Percentiles rank a stretch among this genome's conserved stretches.
phyloP scores from a whole-genome alignment of 1,140 invertebrate species.

The Chrysomallon squamiferum region DNA sequence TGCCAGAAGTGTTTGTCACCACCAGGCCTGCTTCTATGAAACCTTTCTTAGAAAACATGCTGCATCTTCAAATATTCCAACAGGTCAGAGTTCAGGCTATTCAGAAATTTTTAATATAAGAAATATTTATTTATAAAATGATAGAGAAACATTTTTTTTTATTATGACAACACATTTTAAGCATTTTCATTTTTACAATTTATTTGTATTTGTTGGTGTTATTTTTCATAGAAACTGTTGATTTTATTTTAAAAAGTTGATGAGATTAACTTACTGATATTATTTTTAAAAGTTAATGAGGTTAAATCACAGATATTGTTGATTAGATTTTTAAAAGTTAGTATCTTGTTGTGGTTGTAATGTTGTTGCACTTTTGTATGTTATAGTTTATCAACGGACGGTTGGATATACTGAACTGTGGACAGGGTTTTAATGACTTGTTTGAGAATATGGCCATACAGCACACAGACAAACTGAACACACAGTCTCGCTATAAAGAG shows the following conservation, averaged over 20 bases:
- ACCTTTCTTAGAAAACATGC: constrained; percentile 87
- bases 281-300: too few species aligned
- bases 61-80: constrained; percentile 93
- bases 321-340: too few species aligned
- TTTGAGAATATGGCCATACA: constrained; percentile 90
- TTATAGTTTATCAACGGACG: constrained; percentile 90
- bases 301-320: too few species aligned
- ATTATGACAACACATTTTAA: too few species aligned
- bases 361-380: too few species aligned
- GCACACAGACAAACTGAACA: constrained; percentile 82
- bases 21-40: constrained; percentile 80
- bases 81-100: constrained; percentile 70
- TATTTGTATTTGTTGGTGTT: too few species aligned
- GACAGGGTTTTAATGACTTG: constrained; percentile 88
- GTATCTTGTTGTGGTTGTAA: too few species aligned
- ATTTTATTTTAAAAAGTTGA: too few species aligned
- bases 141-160: too few species aligned
- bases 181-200: too few species aligned
- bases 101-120: neutral
- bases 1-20: constrained; percentile 83
- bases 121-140: neutral
- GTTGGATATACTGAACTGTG: constrained; percentile 86
- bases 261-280: too few species aligned
- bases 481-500: constrained; percentile 81
- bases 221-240: too few species aligned